phyloP scores from a whole-genome alignment of 2,888 invertebrate genomes.

The Brenthis hecate region DNA sequence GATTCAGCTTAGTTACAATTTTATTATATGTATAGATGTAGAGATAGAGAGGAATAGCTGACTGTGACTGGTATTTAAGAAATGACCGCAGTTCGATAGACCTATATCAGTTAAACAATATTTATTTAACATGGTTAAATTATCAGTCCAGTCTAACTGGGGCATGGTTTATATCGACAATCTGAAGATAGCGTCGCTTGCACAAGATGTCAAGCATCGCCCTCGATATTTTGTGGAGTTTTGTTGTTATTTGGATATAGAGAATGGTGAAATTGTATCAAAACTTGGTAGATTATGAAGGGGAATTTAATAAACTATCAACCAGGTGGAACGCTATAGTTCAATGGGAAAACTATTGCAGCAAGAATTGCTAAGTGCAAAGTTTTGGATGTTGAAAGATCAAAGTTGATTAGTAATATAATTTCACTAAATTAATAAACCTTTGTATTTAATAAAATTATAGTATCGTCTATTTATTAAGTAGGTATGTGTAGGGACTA shows the following conservation, averaged over 20 bases:
- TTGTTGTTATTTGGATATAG: conserved; percentile 17
- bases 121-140: conserved; percentile 41
- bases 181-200: conserved; percentile 36
- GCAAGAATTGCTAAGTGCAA: no score
- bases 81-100: background rate
- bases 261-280: conserved; percentile 24
- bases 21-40: no score
- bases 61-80: background rate
- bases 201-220: conserved; percentile 38
- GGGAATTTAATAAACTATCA: background rate
- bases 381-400: no score
- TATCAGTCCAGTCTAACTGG: conserved; percentile 40
- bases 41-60: no score
- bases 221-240: conserved; percentile 31
- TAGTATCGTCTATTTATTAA: background rate
- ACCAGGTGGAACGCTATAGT: no score
- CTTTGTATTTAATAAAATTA: no score
- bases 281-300: background rate
- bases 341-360: no score
- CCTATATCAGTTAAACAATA: conserved; percentile 32
- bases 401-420: background rate
- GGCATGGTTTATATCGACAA: conserved; percentile 37
- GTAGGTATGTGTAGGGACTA: conserved; percentile 2
- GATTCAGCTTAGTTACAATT: no score
- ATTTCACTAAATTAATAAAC: background rate